Evolutionary conservation across 2,888 invertebrate species (phyloP), one percentile per base, ranked within the genome.

Genomic region (Eupeodes latifasciatus): DNA sequence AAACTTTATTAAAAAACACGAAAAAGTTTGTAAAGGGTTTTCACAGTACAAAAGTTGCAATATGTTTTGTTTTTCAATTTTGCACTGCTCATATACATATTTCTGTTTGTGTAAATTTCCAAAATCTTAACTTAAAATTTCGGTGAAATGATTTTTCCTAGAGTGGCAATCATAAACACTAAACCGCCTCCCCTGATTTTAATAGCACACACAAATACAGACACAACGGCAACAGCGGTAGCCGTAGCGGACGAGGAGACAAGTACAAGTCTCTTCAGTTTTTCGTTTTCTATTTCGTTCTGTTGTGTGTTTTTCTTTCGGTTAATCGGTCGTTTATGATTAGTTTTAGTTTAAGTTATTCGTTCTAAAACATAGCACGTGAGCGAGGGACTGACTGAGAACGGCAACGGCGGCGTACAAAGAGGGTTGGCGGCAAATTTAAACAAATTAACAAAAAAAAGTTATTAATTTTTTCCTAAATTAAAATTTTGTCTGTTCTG

Each of bases 281-380:
- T 59, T 59, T 59, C 57, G 72, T 72, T 57, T 72, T 77, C 47
- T 67, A 74, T 78, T 81, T 51, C 57, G 69, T 81, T 85, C 69
- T 82, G 87, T 84, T 79, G 57, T 83, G 80, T 87, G 87, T 87
- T 87, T 84, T 88, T 75, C 88, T 85, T 88, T 88, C 81, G 85
- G 81, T 85, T 88, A 88, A 88, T 88, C 88, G 81, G 84, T 88
- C 88, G 85, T 84, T 72, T 88, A 78, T 85, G 88, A 88, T 84
- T 88, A 88, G 88, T 88, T 88, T 71, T 88, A 88, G 88, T 88
- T 88, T 77, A 84, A 81, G 84, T 85, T 87, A 80, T 87, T 80
- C 87, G 84, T 87, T 88, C 88, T 88, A 88, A 87, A 77, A 84
- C 84, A 77, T 72, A 75, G 69, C 72, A 78, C 88, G 85, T 69